Conservation (phyloP, 2,113 vertebrate species). For the Trematomus loennbergii region DNA sequence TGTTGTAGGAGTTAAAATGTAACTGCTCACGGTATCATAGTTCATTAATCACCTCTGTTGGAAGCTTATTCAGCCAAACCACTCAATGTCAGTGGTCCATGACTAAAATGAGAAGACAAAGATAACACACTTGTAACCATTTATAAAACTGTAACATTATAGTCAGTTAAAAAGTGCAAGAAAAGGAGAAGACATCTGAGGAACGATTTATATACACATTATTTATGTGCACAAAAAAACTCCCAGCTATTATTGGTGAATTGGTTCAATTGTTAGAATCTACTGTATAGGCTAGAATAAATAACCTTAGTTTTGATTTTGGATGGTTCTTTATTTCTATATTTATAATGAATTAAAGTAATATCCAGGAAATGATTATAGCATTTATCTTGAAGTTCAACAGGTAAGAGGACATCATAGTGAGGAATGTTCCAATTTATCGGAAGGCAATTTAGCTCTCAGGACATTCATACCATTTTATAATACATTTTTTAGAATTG, state of each 20-base stretch:
- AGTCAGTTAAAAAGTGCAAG: background rate
- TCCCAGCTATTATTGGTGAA: background rate
- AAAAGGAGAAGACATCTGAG: conserved; percentile 35
- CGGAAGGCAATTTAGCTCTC: conserved; percentile 5
- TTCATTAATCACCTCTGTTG: conserved; percentile 23
- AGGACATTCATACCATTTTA: background rate
- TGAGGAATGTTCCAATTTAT: background rate
- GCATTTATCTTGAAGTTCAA: background rate
- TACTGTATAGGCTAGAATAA: background rate
- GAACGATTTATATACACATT: background rate
- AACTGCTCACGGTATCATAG: conserved; percentile 20
- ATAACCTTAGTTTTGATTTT: background rate
- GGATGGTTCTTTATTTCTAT: background rate
- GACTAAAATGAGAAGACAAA: conserved; percentile 63
- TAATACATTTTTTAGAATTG: background rate
- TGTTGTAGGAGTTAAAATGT: conserved; percentile 39
- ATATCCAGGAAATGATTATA: background rate
- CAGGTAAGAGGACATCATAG: background rate
- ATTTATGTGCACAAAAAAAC: background rate
- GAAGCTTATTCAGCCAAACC: conserved; percentile 16
- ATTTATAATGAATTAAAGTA: background rate
- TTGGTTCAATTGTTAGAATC: background rate
- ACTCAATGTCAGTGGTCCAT: conserved; percentile 41
- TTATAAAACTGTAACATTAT: background rate
- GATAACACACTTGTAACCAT: conserved; percentile 22